These are phyloP conservation scores for Drosophila colorata DNA, from an alignment of 2,888 invertebrate species.

Conservation along the genomic window DNA sequence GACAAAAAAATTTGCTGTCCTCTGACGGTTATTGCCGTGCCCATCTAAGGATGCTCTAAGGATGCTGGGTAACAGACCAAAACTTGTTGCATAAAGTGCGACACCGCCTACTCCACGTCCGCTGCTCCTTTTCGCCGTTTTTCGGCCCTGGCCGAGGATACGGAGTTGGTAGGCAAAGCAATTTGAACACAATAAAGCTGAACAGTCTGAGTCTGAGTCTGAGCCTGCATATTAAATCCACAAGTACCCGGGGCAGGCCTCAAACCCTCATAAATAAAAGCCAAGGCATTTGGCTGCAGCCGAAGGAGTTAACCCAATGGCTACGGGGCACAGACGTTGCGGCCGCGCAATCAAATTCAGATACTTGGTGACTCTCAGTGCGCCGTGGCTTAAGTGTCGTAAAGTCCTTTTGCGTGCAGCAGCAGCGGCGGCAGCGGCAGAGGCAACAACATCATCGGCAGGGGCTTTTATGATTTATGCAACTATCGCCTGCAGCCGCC, in stretches of 20 bases:
- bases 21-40: conserved; percentile 20
- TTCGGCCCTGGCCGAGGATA: not conserved
- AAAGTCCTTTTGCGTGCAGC: conserved; percentile 71
- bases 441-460: conserved; percentile 32
- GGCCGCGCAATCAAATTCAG: conserved; percentile 82
- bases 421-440: conserved; percentile 17
- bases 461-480: conserved; percentile 80
- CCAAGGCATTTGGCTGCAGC: conserved; percentile 37
- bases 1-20: conserved; percentile 5
- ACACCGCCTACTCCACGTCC: too few relatives aligned
- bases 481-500: conserved; percentile 77
- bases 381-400: conserved; percentile 77
- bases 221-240: conserved; percentile 59
- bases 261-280: conserved; percentile 69
- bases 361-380: conserved; percentile 61
- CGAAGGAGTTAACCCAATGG: conserved; percentile 43
- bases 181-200: conserved; percentile 55
- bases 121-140: not conserved
- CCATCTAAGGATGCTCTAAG: conserved; percentile 7
- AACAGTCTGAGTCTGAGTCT: conserved; percentile 23
- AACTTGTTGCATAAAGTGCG: conserved; percentile 48
- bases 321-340: conserved; percentile 35
- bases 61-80: conserved; percentile 5
- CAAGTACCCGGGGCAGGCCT: conserved; percentile 34
- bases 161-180: conserved; percentile 37